Evolutionary conservation across 1,140 invertebrate species (phyloP).

Genomic region (Delia radicum): DNA sequence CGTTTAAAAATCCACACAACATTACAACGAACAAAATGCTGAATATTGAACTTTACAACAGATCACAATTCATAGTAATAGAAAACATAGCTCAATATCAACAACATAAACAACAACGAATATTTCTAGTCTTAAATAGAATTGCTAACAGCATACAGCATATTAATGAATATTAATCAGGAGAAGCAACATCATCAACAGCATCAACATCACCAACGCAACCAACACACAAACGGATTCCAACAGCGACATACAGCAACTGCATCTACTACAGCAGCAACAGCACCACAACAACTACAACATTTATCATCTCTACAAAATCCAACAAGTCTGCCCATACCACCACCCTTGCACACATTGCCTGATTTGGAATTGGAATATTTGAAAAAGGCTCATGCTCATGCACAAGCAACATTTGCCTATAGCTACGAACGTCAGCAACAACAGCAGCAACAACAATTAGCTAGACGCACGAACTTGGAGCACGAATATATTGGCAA

Average conservation of each 20-base stretch:
- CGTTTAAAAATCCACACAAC: neutral
- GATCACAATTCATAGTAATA: neutral
- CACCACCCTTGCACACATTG: conserved; percentile 22
- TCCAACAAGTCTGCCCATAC: conserved; percentile 1
- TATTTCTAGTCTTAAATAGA: conserved; percentile 26
- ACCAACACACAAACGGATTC: neutral
- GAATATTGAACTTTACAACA: neutral
- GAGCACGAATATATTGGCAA: conserved; percentile 19
- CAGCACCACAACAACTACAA: conserved; percentile 13
- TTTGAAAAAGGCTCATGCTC: conserved; percentile 30
- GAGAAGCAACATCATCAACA: conserved; percentile 23
- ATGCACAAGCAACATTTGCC: conserved; percentile 28
- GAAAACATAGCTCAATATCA: conserved; percentile 8
- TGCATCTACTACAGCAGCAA: conserved; percentile 28
- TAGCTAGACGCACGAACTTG: conserved; percentile 12
- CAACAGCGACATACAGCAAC: conserved; percentile 18
- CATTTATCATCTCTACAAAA: conserved; percentile 14
- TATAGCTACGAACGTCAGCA: conserved; percentile 33
- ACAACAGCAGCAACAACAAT: conserved; percentile 31
- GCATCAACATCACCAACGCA: conserved; percentile 8
- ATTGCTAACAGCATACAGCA: conserved; percentile 23
- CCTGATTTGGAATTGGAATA: conserved; percentile 29
- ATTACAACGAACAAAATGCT: conserved; percentile 16
- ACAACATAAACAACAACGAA: neutral
- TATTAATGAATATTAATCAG: conserved; percentile 33